Evolutionary conservation across 1,140 invertebrate species (phyloP), one percentile per base, ranked within the genome.

Genomic region (Drosophila nebulosa): DNA sequence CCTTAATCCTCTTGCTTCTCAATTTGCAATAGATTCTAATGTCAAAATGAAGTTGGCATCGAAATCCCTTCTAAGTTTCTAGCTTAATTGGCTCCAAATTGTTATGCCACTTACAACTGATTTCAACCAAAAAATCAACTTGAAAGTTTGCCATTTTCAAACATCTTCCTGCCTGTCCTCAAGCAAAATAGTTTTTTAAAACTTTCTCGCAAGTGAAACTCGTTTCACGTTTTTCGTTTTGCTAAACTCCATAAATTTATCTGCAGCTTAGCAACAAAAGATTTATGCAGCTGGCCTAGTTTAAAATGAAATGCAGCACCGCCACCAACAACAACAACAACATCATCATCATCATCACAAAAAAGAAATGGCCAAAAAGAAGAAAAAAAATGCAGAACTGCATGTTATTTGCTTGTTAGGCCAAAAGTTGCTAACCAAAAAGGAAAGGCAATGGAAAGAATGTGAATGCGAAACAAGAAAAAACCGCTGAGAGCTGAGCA

Each of bases 361-460:
- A 18, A 53, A 32, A 12, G 42, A 56, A 55, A 67, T 70, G 70
- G 66, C 72, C n/a, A n/a, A n/a, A n/a, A n/a, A n/a, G n/a, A 53
- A 27, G 12, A 59, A 50, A 69, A 59, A 59, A 69, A 75, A 75
- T 75, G 72, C 58, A 69, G 64, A 64, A 21, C 59, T 65, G 64
- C 73, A 69, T 69, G 72, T 75, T 75, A 75, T 75, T 75, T 75
- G 73, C 64, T 69, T 75, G 73, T 75, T 63, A 64, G 72, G 64
- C 32, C 57, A 57, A 75, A 74, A 75, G 71, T 75, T 75, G 39
- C 16, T 10, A 35, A 5, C 16, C 71, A 36, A 62, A 69, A 39
- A 58, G 21, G 12, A 36, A 57, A 57, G 27, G 14, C 10, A 56
- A 18, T 3, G 18, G 18, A 57, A 55, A 35, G 39, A 63, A 46